Evolutionary conservation across 2,888 invertebrate genomes (phyloP).

Genomic region (Mesorhabditis sp.): DNA sequence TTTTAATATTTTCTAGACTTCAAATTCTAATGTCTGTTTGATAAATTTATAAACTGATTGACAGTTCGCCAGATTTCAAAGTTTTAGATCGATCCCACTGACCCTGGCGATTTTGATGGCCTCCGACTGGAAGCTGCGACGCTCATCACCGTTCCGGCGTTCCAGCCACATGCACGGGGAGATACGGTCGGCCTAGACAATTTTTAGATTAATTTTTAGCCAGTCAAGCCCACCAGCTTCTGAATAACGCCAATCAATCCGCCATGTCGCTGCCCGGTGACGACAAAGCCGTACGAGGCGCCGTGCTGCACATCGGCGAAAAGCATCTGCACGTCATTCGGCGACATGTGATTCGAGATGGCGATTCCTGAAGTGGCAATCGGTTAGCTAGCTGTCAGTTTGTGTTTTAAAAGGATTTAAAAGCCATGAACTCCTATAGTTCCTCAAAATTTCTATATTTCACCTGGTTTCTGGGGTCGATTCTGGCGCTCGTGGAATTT

Average conservation of each 20-base stretch:
- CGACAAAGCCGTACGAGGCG: conserved; percentile 40
- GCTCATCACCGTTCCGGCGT: conserved; percentile 34
- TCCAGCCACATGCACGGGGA: conserved; percentile 50
- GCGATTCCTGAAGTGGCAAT: conserved; percentile 31
- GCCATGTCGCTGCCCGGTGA: conserved; percentile 48
- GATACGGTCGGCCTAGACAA: conserved; percentile 28
- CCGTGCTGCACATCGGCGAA: conserved; percentile 42
- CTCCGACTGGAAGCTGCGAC: conserved; percentile 33
- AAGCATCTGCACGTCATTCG: conserved; percentile 51
- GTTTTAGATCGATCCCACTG: not conserved
- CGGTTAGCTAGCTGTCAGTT: not conserved
- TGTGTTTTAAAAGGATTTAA: not conserved
- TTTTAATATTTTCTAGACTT: no score
- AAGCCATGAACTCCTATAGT: not conserved
- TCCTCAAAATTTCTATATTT: conserved; percentile 8
- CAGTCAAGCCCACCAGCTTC: conserved; percentile 20
- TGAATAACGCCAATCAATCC: conserved; percentile 45
- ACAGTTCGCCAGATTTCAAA: not conserved
- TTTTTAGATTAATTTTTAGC: no score
- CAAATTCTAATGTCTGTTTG: no score
- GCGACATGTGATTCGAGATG: conserved; percentile 47
- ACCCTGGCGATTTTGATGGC: conserved; percentile 41
- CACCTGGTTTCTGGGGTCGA: conserved; percentile 39
- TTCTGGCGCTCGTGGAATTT: conserved; percentile 33
- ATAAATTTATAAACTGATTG: no score